phyloP scores from a whole-genome alignment of 2,113 vertebrate species.

The Saiga tatarica region DNA sequence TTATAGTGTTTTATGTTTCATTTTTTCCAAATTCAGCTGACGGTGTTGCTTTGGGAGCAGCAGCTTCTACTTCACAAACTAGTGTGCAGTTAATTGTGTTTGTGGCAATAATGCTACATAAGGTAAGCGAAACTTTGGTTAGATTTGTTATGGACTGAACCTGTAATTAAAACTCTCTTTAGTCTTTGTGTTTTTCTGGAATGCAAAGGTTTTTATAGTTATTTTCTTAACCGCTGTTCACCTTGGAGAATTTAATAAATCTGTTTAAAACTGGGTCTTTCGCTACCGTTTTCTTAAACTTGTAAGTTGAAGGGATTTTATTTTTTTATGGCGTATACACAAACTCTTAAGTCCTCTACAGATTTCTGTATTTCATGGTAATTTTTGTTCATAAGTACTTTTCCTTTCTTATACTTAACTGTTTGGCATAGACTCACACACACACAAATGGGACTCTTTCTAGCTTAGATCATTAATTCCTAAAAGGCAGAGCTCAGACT shows the following conservation, averaged over 20 bases:
- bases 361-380: conserved; percentile 15
- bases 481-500: background rate
- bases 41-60: conserved; percentile 96
- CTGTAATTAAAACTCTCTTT: background rate
- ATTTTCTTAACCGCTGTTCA: background rate
- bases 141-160: background rate
- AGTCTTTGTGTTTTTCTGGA: conserved; percentile 14
- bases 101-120: conserved; percentile 98
- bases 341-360: background rate
- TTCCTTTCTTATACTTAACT: background rate
- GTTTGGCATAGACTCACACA: background rate
- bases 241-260: background rate
- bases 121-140: conserved; percentile 84
- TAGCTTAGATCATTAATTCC: background rate
- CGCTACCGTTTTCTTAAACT: conserved; percentile 17
- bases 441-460: background rate
- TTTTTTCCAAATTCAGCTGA: conserved; percentile 86
- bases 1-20: conserved; percentile 38
- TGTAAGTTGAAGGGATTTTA: background rate
- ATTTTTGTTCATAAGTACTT: conserved; percentile 35
- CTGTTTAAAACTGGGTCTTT: background rate
- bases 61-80: conserved; percentile 98
- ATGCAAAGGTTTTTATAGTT: background rate
- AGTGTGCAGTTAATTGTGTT: conserved; percentile 99
- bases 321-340: background rate